These are phyloP conservation scores for Lepidocyrtinus sp. DNA, from an alignment of 2,888 invertebrate species.

Conservation along the genomic window DNA sequence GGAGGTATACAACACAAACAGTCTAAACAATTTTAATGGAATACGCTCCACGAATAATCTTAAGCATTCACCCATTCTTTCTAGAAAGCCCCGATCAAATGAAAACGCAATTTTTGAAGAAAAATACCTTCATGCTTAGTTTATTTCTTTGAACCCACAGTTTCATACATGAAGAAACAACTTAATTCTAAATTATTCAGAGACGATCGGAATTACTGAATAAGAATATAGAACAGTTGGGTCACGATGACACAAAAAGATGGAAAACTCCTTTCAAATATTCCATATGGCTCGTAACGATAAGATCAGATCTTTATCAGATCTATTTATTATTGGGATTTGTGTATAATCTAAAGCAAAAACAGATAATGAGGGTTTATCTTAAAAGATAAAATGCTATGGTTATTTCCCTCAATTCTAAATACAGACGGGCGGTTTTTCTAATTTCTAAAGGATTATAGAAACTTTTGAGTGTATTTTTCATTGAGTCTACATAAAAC, in stretches of 20 bases:
- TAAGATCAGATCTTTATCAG: no score
- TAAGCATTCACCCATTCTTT: conserved; percentile 26
- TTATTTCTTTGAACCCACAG: background rate
- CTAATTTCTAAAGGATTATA: no score
- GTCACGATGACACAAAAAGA: background rate
- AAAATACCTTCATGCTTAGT: background rate
- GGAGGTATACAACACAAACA: background rate
- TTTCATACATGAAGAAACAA: conserved; percentile 12
- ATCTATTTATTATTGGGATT: no score
- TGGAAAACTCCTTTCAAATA: no score
- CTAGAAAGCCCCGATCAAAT: conserved; percentile 21
- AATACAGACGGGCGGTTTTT: no score
- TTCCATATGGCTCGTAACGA: no score
- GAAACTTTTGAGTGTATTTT: no score
- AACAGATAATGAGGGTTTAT: no score
- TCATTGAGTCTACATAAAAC: no score
- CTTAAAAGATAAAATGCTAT: no score
- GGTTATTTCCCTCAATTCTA: no score
- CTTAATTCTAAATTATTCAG: conserved; percentile 45
- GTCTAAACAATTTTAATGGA: conserved; percentile 2
- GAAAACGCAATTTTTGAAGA: background rate
- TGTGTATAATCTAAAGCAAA: no score
- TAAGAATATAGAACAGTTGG: background rate
- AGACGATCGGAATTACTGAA: conserved; percentile 1
- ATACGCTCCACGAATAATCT: background rate